Conservation (phyloP, 2,797 vertebrate species). For the Rhinoraja longicauda region DNA sequence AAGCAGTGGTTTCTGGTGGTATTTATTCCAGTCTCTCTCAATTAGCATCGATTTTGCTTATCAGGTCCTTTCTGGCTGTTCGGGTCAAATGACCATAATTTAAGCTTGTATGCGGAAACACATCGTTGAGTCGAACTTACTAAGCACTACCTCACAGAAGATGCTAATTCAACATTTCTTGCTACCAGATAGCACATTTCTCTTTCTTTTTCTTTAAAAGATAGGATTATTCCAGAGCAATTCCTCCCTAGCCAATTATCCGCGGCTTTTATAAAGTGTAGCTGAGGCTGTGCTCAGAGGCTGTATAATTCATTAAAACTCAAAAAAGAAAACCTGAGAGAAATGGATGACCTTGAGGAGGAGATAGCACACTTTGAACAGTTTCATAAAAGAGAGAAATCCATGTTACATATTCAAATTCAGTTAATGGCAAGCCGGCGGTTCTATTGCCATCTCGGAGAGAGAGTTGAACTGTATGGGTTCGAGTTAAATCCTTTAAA, state of each 20-base stretch:
- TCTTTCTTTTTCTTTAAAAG: slow-evolving; percentile 9
- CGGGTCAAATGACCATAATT: background rate
- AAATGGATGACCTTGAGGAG: background rate
- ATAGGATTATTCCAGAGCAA: background rate
- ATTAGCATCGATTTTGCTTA: background rate
- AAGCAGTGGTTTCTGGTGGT: background rate
- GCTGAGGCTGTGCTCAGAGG: background rate
- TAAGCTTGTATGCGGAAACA: background rate
- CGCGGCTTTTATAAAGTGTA: background rate
- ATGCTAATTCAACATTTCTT: background rate
- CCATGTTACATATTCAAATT: background rate
- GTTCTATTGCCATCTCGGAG: background rate
- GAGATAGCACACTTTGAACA: background rate
- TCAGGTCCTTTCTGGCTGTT: background rate
- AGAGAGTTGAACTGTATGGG: background rate
- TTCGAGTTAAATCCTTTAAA: background rate
- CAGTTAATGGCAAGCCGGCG: background rate
- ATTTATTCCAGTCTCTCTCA: slow-evolving; percentile 15
- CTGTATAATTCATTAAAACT: background rate
- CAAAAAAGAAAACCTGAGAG: background rate
- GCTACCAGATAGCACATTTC: background rate
- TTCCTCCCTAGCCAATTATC: background rate
- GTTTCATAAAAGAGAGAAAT: background rate
- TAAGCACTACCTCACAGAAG: background rate
- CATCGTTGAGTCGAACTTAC: background rate